Percentiles rank a stretch among this genome's conserved stretches.
Evolutionary conservation across 1,140 invertebrate genomes (phyloP).

Genomic region (Wasmannia auropunctata): DNA sequence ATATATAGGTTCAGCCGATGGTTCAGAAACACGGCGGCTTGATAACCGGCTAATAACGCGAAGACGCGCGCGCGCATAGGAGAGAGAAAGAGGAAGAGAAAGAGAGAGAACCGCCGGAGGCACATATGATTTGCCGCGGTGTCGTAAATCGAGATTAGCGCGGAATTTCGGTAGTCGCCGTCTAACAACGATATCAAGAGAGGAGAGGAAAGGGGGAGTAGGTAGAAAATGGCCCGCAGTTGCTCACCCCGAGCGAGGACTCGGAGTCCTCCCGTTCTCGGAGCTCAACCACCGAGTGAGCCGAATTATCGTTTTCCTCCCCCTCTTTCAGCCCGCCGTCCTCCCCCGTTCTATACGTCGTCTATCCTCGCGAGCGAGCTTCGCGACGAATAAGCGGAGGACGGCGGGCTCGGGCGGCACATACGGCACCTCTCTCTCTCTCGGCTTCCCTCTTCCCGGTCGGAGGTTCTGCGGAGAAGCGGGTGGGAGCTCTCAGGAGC

Average conservation of each 20-base stretch:
- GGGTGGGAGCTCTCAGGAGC: constrained; percentile 22
- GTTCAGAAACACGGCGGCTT: neutral
- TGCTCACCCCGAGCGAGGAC: constrained; percentile 20
- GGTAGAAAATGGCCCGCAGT: constrained; percentile 22
- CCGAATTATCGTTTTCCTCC: constrained; percentile 62
- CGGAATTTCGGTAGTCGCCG: constrained; percentile 64
- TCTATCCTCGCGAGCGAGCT: constrained; percentile 14
- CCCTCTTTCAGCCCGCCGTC: too few species aligned
- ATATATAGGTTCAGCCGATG: neutral
- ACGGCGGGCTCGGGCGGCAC: neutral
- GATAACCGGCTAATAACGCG: constrained; percentile 47
- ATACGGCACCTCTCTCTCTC: constrained; percentile 7
- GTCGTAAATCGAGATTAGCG: constrained; percentile 78
- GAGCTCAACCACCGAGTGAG: constrained; percentile 21
- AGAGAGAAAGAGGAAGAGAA: too few species aligned
- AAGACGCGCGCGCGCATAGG: neutral
- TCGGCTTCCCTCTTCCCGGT: neutral
- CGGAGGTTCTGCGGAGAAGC: constrained; percentile 21
- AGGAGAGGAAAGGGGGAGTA: too few species aligned
- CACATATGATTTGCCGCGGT: constrained; percentile 73
- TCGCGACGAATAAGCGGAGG: constrained; percentile 23
- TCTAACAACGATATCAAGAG: constrained; percentile 30
- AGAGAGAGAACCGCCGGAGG: constrained; percentile 25
- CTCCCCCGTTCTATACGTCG: neutral
- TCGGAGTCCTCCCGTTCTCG: constrained; percentile 15